These are phyloP conservation scores for Delichon dasypus DNA, from an alignment of 2,797 vertebrate species.

Conservation along the genomic window DNA sequence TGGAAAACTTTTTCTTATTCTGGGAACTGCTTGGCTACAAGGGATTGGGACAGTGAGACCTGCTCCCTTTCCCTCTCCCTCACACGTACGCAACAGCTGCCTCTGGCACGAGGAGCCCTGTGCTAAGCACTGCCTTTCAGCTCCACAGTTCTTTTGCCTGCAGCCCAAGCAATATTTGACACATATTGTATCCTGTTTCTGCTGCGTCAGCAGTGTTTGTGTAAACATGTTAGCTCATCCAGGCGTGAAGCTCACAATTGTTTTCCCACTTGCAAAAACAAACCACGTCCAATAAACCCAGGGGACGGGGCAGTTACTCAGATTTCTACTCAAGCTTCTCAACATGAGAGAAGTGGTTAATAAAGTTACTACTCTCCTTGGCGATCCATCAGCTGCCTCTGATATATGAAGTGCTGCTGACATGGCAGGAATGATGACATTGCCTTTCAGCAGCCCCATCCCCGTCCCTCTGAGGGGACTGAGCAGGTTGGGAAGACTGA, in stretches of 20 bases:
- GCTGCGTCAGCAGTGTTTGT: conserved; percentile 24
- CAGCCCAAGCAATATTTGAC: conserved; percentile 47
- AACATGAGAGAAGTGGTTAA: conserved; percentile 22
- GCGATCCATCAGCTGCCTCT: not conserved
- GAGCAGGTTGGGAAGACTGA: not conserved
- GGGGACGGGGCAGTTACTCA: not conserved
- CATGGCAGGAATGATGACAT: conserved; percentile 30
- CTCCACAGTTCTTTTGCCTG: conserved; percentile 22
- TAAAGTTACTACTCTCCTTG: conserved; percentile 35
- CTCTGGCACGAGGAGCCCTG: conserved; percentile 1
- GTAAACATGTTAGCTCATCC: conserved; percentile 25
- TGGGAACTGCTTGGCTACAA: not conserved
- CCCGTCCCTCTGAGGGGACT: not conserved
- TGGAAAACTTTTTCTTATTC: not conserved
- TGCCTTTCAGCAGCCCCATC: conserved; percentile 14
- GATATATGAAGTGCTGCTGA: conserved; percentile 12
- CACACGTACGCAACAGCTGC: not conserved
- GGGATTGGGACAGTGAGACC: not conserved
- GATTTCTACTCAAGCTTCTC: conserved; percentile 9
- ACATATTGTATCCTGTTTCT: conserved; percentile 18
- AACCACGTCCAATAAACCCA: not conserved
- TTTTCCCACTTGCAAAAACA: conserved; percentile 34
- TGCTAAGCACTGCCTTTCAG: conserved; percentile 17
- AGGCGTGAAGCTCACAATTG: not conserved
- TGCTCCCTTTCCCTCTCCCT: not conserved